Conservation (phyloP, 2,797 vertebrate genomes). For the Microctenopoma steveboyesi region DNA sequence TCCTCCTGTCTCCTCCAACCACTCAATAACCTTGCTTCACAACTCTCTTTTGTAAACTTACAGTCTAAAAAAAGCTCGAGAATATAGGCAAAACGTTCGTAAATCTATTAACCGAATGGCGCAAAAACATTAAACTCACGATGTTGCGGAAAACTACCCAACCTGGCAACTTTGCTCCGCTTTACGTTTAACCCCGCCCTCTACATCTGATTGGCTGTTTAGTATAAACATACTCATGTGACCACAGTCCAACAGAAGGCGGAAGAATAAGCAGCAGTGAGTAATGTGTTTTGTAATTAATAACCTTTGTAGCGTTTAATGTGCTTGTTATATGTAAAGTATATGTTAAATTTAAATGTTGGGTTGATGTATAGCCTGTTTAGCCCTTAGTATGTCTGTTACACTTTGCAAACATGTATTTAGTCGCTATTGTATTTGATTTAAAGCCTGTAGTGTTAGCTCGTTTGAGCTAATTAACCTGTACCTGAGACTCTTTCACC, state of each 20-base stretch:
- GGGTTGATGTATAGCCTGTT: fast-evolving
- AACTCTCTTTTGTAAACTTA: no score
- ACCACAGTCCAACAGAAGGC: conserved; percentile 34
- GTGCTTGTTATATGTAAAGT: fast-evolving
- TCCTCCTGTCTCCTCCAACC: no score
- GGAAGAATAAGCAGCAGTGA: conserved; percentile 53
- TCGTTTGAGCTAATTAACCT: neutral
- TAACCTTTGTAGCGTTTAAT: neutral
- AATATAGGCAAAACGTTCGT: no score
- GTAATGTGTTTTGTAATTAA: conserved; percentile 17
- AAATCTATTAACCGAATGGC: no score
- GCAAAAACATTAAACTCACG: neutral
- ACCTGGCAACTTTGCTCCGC: conserved; percentile 2
- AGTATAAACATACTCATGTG: conserved; percentile 48
- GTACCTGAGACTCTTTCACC: neutral
- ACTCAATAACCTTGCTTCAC: no score
- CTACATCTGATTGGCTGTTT: conserved; percentile 53
- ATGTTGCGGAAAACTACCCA: neutral
- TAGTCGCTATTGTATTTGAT: conserved; percentile 12
- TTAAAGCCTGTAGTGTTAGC: conserved; percentile 10
- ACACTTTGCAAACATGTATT: neutral
- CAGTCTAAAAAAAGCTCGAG: no score
- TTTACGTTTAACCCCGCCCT: neutral
- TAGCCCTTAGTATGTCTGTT: no score
- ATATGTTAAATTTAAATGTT: fast-evolving